These are phyloP conservation scores for Ophion costatus DNA, from an alignment of 2,888 invertebrate genomes.

Conservation along the genomic window DNA sequence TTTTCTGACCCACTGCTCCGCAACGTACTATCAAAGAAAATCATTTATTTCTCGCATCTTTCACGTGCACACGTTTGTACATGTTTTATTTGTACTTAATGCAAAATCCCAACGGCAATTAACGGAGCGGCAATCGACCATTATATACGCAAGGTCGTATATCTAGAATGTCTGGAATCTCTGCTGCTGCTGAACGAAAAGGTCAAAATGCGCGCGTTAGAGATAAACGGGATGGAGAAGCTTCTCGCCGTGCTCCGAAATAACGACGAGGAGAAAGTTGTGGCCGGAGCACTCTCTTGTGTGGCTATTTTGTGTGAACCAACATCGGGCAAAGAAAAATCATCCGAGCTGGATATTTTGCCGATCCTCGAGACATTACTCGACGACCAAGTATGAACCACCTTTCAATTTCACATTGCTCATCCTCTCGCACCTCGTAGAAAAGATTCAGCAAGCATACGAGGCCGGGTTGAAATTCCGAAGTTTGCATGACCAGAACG, in stretches of 20 bases:
- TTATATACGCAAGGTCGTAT: constrained; percentile 69
- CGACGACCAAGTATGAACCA: constrained; percentile 76
- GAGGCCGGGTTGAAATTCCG: too few species aligned
- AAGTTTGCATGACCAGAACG: too few species aligned
- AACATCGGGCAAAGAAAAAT: constrained; percentile 79
- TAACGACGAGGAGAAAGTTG: constrained; percentile 73
- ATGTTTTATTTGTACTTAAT: background rate
- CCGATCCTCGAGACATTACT: constrained; percentile 76
- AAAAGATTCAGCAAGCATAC: too few species aligned
- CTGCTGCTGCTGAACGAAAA: constrained; percentile 81
- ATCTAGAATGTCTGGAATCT: constrained; percentile 80
- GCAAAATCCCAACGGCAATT: constrained; percentile 24
- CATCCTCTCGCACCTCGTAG: too few species aligned
- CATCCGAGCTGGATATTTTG: constrained; percentile 79
- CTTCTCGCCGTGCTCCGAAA: constrained; percentile 75
- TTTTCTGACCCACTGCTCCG: background rate
- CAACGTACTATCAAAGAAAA: constrained; percentile 8
- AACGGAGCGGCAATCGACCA: constrained; percentile 21
- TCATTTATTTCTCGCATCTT: constrained; percentile 3
- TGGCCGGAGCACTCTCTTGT: constrained; percentile 77
- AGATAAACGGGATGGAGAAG: constrained; percentile 79
- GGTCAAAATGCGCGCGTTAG: constrained; percentile 76
- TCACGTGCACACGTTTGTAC: background rate
- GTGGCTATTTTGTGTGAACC: constrained; percentile 79
- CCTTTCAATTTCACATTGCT: too few species aligned